Evolutionary conservation across 2,797 vertebrate genomes (phyloP).

Genomic region (Channallabes apus): DNA sequence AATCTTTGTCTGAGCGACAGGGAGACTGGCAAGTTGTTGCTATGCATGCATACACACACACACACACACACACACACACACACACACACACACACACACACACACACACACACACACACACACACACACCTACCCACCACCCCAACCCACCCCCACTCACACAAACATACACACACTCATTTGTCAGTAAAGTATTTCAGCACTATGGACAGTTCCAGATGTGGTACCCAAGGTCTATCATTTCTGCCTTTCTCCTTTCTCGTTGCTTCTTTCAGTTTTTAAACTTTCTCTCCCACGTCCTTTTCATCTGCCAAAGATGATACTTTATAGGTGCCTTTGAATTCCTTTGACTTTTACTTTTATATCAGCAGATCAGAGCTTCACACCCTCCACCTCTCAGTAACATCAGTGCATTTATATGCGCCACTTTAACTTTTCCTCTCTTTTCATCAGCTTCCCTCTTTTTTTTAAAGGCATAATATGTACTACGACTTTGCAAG

Average conservation of each 20-base stretch:
- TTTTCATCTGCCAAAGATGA: conserved; percentile 30
- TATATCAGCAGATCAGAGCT: conserved; percentile 27
- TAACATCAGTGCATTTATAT: not conserved
- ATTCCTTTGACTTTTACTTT: conserved; percentile 37
- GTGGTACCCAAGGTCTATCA: conserved; percentile 49
- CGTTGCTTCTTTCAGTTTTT: conserved; percentile 22
- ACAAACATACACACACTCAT: conserved; percentile 2
- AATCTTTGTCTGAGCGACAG: conserved; percentile 22
- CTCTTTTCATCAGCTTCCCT: conserved; percentile 47
- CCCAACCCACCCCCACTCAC: not conserved
- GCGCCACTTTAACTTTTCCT: conserved; percentile 27
- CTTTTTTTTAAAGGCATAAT: conserved; percentile 61
- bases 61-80: not conserved
- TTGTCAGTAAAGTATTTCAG: conserved; percentile 70
- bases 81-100: conserved; percentile 19
- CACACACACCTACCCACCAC: not conserved
- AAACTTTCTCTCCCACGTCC: conserved; percentile 25
- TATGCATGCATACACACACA: not conserved
- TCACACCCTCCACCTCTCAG: not conserved
- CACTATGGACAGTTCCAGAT: conserved; percentile 68
- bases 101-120: not conserved
- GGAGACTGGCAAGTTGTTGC: conserved; percentile 44
- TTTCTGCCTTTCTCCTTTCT: not conserved
- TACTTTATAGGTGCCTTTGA: conserved; percentile 48
- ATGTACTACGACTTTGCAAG: conserved; percentile 39